Conservation (phyloP, 1,140 invertebrate genomes). For the Drosophila nigrodunni region DNA sequence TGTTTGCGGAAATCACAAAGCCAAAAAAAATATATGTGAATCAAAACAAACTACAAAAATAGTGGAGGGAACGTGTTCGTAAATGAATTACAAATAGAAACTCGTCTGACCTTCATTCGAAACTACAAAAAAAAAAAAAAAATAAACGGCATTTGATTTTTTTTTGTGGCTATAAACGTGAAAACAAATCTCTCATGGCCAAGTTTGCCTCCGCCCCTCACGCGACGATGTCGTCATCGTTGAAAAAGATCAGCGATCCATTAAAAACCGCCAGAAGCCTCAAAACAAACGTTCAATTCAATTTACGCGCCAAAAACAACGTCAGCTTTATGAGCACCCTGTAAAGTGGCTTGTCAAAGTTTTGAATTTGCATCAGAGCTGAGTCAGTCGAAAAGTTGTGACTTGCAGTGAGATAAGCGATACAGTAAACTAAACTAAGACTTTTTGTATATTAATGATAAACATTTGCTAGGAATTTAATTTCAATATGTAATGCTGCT, state of each 20-base stretch:
- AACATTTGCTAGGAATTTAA: no score
- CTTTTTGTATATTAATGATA: no score
- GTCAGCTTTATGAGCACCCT: constrained; percentile 5
- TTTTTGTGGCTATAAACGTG: constrained; percentile 45
- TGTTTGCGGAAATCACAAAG: constrained; percentile 37
- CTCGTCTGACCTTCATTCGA: constrained; percentile 58
- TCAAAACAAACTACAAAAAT: constrained; percentile 68
- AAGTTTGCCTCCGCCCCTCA: constrained; percentile 14
- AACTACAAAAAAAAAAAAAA: constrained; percentile 24
- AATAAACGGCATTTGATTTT: constrained; percentile 26
- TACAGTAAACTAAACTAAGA: no score
- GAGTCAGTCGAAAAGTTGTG: not conserved
- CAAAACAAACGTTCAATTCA: constrained; percentile 25
- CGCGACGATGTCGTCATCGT: constrained; percentile 67
- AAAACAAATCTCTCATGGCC: constrained; percentile 53
- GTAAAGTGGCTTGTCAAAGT: not conserved
- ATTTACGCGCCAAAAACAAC: constrained; percentile 41
- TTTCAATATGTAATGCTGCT: no score
- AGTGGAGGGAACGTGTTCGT: constrained; percentile 21
- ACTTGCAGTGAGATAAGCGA: no score
- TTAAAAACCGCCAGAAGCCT: constrained; percentile 40
- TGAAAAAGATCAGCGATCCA: constrained; percentile 19
- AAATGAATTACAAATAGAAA: constrained; percentile 50
- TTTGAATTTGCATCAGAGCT: constrained; percentile 11
- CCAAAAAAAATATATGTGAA: constrained; percentile 27